Base-by-base conservation (phyloP, 2,888 invertebrate species). In the Malthinus seriepunctatus region DNA sequence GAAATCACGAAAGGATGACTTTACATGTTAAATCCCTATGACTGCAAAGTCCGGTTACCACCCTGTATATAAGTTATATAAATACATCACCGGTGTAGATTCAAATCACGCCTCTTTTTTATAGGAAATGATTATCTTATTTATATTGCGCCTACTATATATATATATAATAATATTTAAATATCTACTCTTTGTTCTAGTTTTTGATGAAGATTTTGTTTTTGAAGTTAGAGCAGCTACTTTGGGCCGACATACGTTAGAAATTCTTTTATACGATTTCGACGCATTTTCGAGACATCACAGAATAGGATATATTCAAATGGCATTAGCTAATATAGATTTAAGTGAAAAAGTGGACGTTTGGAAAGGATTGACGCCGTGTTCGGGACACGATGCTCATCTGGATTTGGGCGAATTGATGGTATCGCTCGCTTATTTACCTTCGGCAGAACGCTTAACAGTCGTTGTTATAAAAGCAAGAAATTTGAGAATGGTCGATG, bases 191-290 rank as follows among this genome's bases (percentile, higher is more conserved):
- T 15, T 10, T 34, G 3, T 63, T 73, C 1, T 68, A 85, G 84
- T 85, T 54, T 88, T 88, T 67, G 86, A 88, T 63, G 88, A 88
- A 70, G 85, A 87, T 67, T 88, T 88, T 65, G 84, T 86, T 3
- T 88, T 88, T 67, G 87, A 88, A 70, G 84, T 86, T 32, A 75
- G 77, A n/a, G 79, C 83, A 7, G 76, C 80, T 0, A 77, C 81
- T 1, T 74, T 86, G 51, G 77, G 79, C 6, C 79, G 81, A 35
- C 79, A 83, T 50, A 84, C 82, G 1, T 75, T 88, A 56, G 87
- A 88, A 73, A 79, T 88, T 49, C 73, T 87, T 4, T 69, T 88
- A 0, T 87, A 84, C 68, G 86, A 88, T 68, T 87, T 85, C 62
- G 87, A 88, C 71, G 85, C 86, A 3, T 86, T 84, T 71, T 82